Base-by-base conservation (phyloP, 2,888 invertebrate species). In the Mylabris sibirica region DNA sequence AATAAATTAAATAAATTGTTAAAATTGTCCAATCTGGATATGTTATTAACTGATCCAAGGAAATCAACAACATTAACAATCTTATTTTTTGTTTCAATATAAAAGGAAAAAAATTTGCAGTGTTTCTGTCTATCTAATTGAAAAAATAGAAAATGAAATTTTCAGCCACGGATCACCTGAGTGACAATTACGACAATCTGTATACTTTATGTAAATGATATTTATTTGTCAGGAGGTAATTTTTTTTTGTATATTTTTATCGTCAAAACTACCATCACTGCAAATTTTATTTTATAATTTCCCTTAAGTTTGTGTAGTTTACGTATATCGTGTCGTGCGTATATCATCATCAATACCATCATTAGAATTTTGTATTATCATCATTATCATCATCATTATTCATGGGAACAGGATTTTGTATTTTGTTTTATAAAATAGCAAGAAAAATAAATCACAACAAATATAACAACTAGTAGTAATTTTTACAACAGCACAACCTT, bases 401-500 rank as follows among this genome's bases (percentile, higher is more conserved):
- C 63, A 77, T 77, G 74, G 79, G 78, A 79, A 77, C 78, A 80
- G 76, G 78, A 79, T 76, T 77, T 77, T 80, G n/a, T n/a, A n/a
- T 78, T 74, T 73, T 76, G 74, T 75, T 69, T 74, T 76, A 72
- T 74, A 76, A 81, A 82, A 82, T 83, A 83, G 82, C 82, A 84
- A 83, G 83, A 71, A 84, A 85, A 72, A n/a, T n/a, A 84, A 85
- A 84, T 84, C 84, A 85, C 85, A 85, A 85, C 85, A 85, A 83
- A 84, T 84, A 84, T 84, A 85, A 85, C 84, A 85, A 85, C 85
- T 84, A 84, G 79, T 83, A 84, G 80, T 44, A 17, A 17, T 44
- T 44, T 84, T 84, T 84, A 85, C 84, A 85, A 84, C 84, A 85
- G 85, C 85, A 86, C 85, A 86, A 86, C 85, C 85, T 85, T 30